Evolutionary conservation across 2,888 invertebrate species (phyloP).

Genomic region (Ecliptopera silaceata): DNA sequence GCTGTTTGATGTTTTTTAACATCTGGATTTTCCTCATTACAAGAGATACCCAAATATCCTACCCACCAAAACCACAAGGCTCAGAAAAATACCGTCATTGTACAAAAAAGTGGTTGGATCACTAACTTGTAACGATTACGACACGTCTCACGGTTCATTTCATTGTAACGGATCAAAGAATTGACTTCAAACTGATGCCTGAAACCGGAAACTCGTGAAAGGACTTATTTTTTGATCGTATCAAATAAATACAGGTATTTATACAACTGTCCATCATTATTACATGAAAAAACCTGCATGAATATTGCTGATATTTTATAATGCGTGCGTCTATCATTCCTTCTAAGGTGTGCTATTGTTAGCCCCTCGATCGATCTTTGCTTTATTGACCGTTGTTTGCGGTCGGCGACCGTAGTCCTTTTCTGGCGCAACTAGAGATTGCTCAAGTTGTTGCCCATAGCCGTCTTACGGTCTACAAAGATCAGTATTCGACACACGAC

Average conservation of each 20-base stretch:
- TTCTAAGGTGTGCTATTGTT: slow-evolving; percentile 8
- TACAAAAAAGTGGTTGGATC: not conserved
- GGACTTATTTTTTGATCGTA: not conserved
- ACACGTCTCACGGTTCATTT: slow-evolving; percentile 5
- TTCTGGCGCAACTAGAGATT: slow-evolving; percentile 28
- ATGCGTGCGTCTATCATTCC: not conserved
- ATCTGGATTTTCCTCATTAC: too few relatives aligned
- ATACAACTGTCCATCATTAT: not conserved
- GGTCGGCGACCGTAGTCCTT: slow-evolving; percentile 22
- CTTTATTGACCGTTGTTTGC: slow-evolving; percentile 16
- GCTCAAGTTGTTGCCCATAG: slow-evolving; percentile 26
- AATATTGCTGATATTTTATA: too few relatives aligned
- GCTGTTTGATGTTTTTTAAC: too few relatives aligned
- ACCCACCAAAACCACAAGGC: not conserved
- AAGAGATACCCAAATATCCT: too few relatives aligned
- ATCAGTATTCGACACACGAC: slow-evolving; percentile 21
- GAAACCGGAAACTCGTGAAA: too few relatives aligned
- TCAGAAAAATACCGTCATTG: not conserved
- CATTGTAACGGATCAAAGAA: slow-evolving; percentile 2
- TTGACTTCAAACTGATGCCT: not conserved
- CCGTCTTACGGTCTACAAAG: slow-evolving; percentile 28
- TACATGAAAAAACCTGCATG: too few relatives aligned
- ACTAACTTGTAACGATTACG: not conserved
- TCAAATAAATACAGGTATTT: not conserved
- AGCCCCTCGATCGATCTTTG: not conserved